phyloP scores from a whole-genome alignment of 2,113 vertebrate species.

The Delphinapterus leucas region DNA sequence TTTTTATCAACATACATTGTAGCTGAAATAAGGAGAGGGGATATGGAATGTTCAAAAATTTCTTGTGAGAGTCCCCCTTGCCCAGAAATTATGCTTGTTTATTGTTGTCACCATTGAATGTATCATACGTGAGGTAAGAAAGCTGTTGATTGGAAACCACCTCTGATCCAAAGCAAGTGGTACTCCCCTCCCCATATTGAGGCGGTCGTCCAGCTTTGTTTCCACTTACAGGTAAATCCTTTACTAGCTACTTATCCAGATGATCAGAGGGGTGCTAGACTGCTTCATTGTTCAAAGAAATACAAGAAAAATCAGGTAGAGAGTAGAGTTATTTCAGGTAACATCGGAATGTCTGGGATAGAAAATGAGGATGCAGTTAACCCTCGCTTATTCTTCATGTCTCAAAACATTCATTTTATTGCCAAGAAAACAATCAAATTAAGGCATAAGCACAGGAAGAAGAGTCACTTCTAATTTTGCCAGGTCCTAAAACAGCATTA shows the following conservation, averaged over 20 bases:
- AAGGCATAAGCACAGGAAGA: background rate
- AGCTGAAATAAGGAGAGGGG: background rate
- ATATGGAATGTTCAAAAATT: background rate
- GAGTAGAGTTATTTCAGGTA: background rate
- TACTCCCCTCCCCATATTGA: background rate
- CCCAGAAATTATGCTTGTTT: background rate
- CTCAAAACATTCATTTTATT: background rate
- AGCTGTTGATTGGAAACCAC: background rate
- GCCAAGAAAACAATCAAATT: background rate
- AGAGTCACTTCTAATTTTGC: background rate
- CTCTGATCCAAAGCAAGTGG: background rate
- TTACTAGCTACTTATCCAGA: background rate
- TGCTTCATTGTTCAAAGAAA: background rate
- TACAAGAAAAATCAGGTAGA: background rate
- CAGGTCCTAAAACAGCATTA: background rate
- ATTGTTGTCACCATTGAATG: background rate
- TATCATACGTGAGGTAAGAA: background rate
- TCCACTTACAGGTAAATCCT: background rate
- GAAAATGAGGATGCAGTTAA: background rate
- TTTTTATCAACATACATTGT: background rate
- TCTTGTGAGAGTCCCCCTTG: background rate
- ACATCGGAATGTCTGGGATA: background rate
- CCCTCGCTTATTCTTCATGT: background rate
- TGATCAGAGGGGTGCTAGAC: background rate
- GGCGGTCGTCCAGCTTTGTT: background rate